Percentiles rank a stretch among this genome's conserved stretches.
phyloP scores from a whole-genome alignment of 1,140 invertebrate genomes.

The Rhyacophila brunnea region DNA sequence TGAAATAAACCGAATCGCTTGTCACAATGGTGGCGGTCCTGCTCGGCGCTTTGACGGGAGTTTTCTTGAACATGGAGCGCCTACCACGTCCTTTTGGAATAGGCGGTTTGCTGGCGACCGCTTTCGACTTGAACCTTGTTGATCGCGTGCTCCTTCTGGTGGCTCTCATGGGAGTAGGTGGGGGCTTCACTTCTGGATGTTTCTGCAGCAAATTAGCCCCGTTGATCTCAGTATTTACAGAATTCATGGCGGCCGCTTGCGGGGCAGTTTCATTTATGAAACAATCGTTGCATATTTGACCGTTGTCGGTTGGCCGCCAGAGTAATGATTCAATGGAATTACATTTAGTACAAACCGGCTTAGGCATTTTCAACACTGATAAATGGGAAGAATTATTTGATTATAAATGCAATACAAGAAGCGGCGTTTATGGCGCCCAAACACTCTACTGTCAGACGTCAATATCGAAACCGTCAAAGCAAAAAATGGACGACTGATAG shows the following conservation, averaged over 20 bases:
- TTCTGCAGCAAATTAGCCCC: conserved; percentile 40
- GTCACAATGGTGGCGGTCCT: conserved; percentile 78
- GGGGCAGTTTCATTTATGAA: conserved; percentile 44
- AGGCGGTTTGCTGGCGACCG: background rate
- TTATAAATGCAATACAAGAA: too few species aligned
- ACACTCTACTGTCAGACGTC: too few species aligned
- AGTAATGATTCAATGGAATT: conserved; percentile 45
- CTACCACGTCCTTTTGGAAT: conserved; percentile 67
- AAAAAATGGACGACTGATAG: too few species aligned
- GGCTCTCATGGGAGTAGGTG: background rate
- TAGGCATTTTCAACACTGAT: conserved; percentile 47
- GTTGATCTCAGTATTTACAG: conserved; percentile 40
- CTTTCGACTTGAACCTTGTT: conserved; percentile 37
- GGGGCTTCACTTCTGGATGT: conserved; percentile 35
- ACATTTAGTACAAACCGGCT: conserved; percentile 50
- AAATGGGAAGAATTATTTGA: too few species aligned
- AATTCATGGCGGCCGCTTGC: conserved; percentile 33
- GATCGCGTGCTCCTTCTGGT: conserved; percentile 43
- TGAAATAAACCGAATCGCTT: conserved; percentile 78
- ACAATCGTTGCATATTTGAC: conserved; percentile 52
- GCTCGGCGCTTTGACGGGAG: conserved; percentile 77
- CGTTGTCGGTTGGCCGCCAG: conserved; percentile 47
- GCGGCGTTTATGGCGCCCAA: too few species aligned
- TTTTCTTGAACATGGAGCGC: conserved; percentile 77
- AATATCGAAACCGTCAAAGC: too few species aligned